Evolutionary conservation across 2,113 vertebrate species (phyloP), one percentile per base, ranked within the genome.

Genomic region (Alexandromys fortis): DNA sequence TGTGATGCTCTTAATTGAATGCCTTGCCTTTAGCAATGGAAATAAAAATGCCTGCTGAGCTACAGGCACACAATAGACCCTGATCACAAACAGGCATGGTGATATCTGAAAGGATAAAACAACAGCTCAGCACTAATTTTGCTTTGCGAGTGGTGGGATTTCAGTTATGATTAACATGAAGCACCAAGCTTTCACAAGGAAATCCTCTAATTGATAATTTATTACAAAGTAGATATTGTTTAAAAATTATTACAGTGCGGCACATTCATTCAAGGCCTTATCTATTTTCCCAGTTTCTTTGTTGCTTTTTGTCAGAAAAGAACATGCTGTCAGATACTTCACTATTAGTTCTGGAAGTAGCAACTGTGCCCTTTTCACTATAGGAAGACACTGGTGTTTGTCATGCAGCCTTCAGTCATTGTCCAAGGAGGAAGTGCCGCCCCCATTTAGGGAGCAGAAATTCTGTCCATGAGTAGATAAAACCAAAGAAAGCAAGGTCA

Each of bases 401-500:
- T 0, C 33, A 0, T 85, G 24, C 13, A 86, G 13, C 21, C 55
- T 11, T 94, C 78, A 73, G 87, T 21, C 8, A 89, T 21, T 61
- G 22, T 21, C 30, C 33, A 91, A 45, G 73, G 35, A 24, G 58
- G 63, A 82, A 83, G 90, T 81, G 11, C 19, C 19, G 49, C 22
- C 2, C 1, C 49, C 28, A 90, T 1, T 38, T 67, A 58, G 22
- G 38, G 28, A 83, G 0, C 0, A 77, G 93, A 55, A 21, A 79
- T 83, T 65, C 12, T 81, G 5, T 65, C 26, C 14, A 75, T 35
- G 30, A 79, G n/a, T 65, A 35, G 3, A 4, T 72, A 76, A 77
- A n/a, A 76, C 97, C 24, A 81, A 97, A 97, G 90, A 81, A 89
- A 96, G 88, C 81, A 65, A 83, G 91, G n/a, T 49, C 78, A 91